These are phyloP conservation scores for Rhorus exstirpatorius DNA, from an alignment of 2,888 invertebrate genomes.

Conservation along the genomic window DNA sequence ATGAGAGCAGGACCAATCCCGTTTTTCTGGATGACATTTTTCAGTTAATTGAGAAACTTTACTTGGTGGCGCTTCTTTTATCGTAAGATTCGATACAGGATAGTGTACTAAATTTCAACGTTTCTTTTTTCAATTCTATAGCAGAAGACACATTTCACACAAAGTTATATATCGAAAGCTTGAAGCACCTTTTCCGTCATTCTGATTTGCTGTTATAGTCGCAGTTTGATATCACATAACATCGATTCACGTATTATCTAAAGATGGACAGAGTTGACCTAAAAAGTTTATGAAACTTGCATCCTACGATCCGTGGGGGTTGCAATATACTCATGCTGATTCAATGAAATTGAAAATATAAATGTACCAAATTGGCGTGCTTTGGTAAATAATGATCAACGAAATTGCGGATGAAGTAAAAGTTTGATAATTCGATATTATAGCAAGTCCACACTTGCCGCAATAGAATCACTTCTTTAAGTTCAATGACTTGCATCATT, in stretches of 20 bases:
- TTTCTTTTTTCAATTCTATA: constrained; percentile 3
- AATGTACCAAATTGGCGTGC: not conserved
- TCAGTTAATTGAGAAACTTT: constrained; percentile 41
- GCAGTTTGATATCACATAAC: not conserved
- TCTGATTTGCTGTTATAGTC: not conserved
- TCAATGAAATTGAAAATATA: not conserved
- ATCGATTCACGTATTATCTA: not conserved
- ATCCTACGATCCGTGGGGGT: not conserved
- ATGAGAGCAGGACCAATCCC: not conserved
- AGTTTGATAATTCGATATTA: constrained; percentile 8
- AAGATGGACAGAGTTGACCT: constrained; percentile 2
- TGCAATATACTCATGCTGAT: not conserved
- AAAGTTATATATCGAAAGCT: not conserved
- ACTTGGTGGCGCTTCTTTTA: constrained; percentile 8
- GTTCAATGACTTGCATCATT: constrained; percentile 7
- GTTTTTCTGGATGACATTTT: constrained; percentile 38
- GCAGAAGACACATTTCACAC: not conserved
- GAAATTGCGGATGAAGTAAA: constrained; percentile 3
- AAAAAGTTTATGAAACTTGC: not conserved
- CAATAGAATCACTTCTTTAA: constrained; percentile 10
- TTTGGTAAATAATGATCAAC: constrained; percentile 10
- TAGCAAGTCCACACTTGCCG: not conserved
- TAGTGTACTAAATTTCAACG: not conserved
- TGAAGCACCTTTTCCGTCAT: constrained; percentile 5
- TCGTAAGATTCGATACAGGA: constrained; percentile 36